Evolutionary conservation across 2,888 invertebrate genomes (phyloP).

Genomic region (Laothoe populi): DNA sequence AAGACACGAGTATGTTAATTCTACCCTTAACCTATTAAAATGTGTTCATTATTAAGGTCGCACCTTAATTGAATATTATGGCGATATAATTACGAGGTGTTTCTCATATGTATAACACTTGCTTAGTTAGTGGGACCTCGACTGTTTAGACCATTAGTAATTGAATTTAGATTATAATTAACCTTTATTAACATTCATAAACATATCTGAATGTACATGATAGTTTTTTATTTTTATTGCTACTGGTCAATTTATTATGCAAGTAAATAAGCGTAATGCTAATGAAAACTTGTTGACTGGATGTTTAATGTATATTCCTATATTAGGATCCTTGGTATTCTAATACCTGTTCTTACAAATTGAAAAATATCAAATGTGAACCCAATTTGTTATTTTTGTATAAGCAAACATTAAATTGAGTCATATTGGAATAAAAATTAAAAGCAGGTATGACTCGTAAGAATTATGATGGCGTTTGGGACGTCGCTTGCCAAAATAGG

Average conservation of each 20-base stretch:
- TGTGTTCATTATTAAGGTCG: slow-evolving; percentile 9
- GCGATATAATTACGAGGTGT: slow-evolving; percentile 46
- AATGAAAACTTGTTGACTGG: not conserved
- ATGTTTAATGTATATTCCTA: not conserved
- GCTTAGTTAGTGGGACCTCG: slow-evolving; percentile 51
- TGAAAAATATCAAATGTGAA: not conserved
- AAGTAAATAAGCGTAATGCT: not conserved
- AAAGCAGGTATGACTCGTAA: slow-evolving; percentile 53
- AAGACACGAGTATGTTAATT: slow-evolving; percentile 1
- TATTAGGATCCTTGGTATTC: not conserved
- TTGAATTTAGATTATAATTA: slow-evolving; percentile 25
- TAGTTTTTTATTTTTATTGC: not conserved
- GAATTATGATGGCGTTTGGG: slow-evolving; percentile 46
- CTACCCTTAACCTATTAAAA: slow-evolving; percentile 5
- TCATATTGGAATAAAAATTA: slow-evolving; percentile 44
- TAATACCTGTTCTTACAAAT: not conserved
- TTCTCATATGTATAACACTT: slow-evolving; percentile 50
- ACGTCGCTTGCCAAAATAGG: slow-evolving; percentile 55
- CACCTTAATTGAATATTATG: slow-evolving; percentile 10
- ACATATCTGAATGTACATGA: not conserved
- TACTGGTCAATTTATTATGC: not conserved
- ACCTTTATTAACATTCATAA: slow-evolving; percentile 27
- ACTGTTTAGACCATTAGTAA: slow-evolving; percentile 30
- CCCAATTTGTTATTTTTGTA: not conserved
- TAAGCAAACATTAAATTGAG: slow-evolving; percentile 31